Evolutionary conservation across 2,113 vertebrate species (phyloP).

Genomic region (Pelusios castaneus): DNA sequence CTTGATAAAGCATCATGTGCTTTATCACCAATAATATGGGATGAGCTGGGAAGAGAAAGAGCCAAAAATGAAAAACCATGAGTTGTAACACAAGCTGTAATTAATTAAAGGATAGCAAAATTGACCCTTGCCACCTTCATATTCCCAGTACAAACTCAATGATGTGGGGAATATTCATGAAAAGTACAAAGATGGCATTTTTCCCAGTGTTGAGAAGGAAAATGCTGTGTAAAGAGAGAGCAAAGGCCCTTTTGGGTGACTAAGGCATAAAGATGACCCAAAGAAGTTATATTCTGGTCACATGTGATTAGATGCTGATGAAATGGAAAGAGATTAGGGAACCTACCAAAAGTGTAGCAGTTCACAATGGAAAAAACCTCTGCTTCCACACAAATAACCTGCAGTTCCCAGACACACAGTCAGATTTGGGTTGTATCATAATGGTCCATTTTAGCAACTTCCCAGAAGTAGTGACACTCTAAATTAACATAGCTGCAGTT

Average conservation of each 20-base stretch:
- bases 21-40: not conserved
- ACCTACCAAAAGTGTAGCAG: not conserved
- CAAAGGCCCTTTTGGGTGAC: not conserved
- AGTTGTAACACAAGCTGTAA: slow-evolving; percentile 9
- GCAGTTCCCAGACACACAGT: not conserved
- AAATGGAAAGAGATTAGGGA: not conserved
- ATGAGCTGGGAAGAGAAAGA: not conserved
- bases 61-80: slow-evolving; percentile 4
- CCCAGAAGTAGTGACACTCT: too few relatives aligned
- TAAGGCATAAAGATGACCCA: not conserved
- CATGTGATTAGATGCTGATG: not conserved
- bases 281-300: too few relatives aligned
- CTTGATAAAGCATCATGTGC: not conserved
- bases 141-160: not conserved
- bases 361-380: not conserved
- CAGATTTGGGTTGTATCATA: not conserved
- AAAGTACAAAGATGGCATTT: not conserved
- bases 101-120: not conserved
- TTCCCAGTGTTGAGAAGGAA: slow-evolving; percentile 1
- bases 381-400: not conserved
- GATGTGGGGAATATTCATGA: not conserved
- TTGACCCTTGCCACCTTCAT: not conserved
- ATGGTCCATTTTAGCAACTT: not conserved
- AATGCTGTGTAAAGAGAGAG: not conserved
- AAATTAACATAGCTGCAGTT: not conserved